phyloP scores from a whole-genome alignment of 2,888 invertebrate species.

The Rapana venosa region DNA sequence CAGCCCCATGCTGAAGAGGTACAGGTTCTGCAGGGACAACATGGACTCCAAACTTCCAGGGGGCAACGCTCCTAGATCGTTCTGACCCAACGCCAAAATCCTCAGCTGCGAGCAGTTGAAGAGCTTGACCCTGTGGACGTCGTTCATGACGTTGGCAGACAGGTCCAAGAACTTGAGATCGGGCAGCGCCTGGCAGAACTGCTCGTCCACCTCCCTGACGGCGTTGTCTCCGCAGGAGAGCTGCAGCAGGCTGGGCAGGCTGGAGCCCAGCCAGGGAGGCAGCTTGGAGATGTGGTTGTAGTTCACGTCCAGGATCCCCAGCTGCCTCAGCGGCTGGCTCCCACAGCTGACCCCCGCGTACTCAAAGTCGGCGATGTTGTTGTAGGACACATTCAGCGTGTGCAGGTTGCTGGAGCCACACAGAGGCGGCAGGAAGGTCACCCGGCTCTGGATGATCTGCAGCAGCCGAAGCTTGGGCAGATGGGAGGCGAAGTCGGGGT shows the following conservation, averaged over 20 bases:
- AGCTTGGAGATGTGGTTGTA: slow-evolving; percentile 47
- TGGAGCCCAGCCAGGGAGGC: slow-evolving; percentile 45
- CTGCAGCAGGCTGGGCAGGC: slow-evolving; percentile 49
- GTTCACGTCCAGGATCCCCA: slow-evolving; percentile 50
- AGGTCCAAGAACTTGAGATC: slow-evolving; percentile 45
- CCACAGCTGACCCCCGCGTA: slow-evolving; percentile 49
- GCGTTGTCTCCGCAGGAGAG: slow-evolving; percentile 47
- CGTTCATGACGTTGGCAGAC: slow-evolving; percentile 46
- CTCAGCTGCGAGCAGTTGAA: slow-evolving; percentile 46
- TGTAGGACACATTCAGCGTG: slow-evolving; percentile 47
- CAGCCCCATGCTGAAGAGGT: slow-evolving; percentile 46
- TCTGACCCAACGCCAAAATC: slow-evolving; percentile 37
- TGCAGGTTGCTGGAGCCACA: slow-evolving; percentile 40
- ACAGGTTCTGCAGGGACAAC: slow-evolving; percentile 40
- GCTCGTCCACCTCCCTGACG: slow-evolving; percentile 28
- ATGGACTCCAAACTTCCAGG: slow-evolving; percentile 37
- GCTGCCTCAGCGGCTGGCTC: neutral
- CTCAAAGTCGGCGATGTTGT: slow-evolving; percentile 45
- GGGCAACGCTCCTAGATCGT: slow-evolving; percentile 41
- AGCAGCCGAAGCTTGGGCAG: slow-evolving; percentile 45
- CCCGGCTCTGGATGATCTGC: slow-evolving; percentile 45
- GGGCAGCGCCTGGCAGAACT: slow-evolving; percentile 33
- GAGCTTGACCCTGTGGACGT: slow-evolving; percentile 27
- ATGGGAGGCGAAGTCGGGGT: slow-evolving; percentile 44
- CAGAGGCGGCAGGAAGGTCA: slow-evolving; percentile 47